Conservation (phyloP, 2,797 vertebrate species). For the Coregonus suidteri region DNA sequence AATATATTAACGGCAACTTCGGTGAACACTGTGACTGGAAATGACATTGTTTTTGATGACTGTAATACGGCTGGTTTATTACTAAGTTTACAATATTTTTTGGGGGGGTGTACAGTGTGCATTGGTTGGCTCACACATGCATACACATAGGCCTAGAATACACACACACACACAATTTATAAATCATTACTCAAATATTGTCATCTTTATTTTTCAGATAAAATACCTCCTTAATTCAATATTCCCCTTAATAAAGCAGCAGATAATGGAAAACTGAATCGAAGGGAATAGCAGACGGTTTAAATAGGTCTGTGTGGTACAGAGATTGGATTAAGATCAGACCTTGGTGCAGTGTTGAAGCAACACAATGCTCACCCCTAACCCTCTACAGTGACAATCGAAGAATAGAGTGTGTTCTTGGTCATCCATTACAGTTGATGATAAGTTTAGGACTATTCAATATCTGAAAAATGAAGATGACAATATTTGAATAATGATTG, state of each 20-base stretch:
- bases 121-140: too few species aligned
- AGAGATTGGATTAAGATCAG: neutral
- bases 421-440: neutral
- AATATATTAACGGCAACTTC: conserved; percentile 34
- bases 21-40: conserved; percentile 20
- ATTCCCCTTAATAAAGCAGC: neutral
- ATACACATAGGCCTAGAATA: neutral
- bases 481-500: conserved; percentile 57
- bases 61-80: conserved; percentile 21
- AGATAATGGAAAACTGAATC: neutral
- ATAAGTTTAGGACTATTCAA: neutral
- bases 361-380: neutral
- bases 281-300: neutral
- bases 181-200: neutral
- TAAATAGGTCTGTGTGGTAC: neutral
- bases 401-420: neutral
- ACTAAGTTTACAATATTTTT: neutral
- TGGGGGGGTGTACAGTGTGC: too few species aligned
- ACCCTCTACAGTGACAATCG: neutral
- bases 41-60: neutral
- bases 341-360: neutral
- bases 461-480: conserved; percentile 51
- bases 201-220: conserved; percentile 1
- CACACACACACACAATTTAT: neutral
- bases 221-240: neutral